These are phyloP conservation scores for Cyanistes caeruleus DNA, from an alignment of 2,113 vertebrate species.

Conservation along the genomic window DNA sequence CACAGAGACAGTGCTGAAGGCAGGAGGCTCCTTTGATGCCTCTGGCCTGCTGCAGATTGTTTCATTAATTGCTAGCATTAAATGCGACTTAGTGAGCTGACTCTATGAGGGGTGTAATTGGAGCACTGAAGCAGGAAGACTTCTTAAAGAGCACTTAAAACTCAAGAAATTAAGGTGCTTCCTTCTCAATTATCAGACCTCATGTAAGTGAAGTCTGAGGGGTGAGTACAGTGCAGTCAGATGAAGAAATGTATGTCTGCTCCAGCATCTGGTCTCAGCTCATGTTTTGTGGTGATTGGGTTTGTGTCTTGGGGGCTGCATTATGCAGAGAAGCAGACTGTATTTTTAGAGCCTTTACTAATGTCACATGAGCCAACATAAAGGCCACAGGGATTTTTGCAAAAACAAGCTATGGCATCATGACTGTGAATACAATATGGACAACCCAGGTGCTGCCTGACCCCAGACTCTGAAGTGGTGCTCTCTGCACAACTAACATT, in stretches of 20 bases:
- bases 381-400: neutral
- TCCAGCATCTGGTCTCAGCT: neutral
- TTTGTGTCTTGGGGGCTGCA: neutral
- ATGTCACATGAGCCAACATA: neutral
- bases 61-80: neutral
- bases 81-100: neutral
- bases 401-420: neutral
- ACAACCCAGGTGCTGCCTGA: neutral
- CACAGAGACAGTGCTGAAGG: neutral
- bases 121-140: neutral
- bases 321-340: neutral
- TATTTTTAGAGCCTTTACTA: neutral
- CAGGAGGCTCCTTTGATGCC: neutral
- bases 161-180: neutral
- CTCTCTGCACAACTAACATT: neutral
- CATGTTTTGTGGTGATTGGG: neutral
- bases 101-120: neutral
- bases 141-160: neutral
- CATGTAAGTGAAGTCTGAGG: neutral
- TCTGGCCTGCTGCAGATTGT: neutral
- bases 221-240: neutral
- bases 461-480: neutral
- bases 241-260: neutral
- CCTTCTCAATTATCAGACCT: neutral
- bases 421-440: neutral